phyloP scores from a whole-genome alignment of 2,113 vertebrate species.

The Sus scrofa region DNA sequence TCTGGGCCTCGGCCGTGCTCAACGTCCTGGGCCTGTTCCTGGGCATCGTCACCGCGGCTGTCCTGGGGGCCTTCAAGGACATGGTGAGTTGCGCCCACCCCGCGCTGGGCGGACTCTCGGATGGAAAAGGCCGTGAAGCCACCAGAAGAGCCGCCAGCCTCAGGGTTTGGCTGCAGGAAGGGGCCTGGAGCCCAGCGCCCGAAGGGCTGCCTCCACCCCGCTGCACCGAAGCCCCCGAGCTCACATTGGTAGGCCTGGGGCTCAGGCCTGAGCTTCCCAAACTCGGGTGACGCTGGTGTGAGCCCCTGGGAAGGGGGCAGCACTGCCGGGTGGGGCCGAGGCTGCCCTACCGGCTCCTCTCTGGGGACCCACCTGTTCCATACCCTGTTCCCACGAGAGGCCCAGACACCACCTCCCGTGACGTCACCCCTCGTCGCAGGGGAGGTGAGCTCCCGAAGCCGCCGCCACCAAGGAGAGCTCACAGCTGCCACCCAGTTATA shows the following conservation, averaged over 20 bases:
- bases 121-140: no score
- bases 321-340: no score
- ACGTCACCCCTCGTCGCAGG: fast-evolving
- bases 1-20: constrained; percentile 94
- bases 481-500: neutral
- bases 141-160: neutral
- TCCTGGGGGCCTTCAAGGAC: constrained; percentile 97
- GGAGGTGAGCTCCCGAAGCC: neutral
- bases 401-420: neutral
- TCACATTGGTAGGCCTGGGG: fast-evolving
- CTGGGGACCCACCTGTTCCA: neutral
- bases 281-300: no score
- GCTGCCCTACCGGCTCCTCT: neutral
- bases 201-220: neutral
- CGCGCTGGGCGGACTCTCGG: no score
- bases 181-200: fast-evolving
- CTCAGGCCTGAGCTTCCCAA: neutral
- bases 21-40: constrained; percentile 93
- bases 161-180: neutral
- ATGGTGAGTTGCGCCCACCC: constrained; percentile 86
- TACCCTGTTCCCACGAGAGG: fast-evolving
- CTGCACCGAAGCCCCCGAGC: fast-evolving
- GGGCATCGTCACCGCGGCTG: constrained; percentile 93
- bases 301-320: neutral
- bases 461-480: fast-evolving